Evolutionary conservation across 2,888 invertebrate species (phyloP).

Genomic region (Nomada hirtipes): DNA sequence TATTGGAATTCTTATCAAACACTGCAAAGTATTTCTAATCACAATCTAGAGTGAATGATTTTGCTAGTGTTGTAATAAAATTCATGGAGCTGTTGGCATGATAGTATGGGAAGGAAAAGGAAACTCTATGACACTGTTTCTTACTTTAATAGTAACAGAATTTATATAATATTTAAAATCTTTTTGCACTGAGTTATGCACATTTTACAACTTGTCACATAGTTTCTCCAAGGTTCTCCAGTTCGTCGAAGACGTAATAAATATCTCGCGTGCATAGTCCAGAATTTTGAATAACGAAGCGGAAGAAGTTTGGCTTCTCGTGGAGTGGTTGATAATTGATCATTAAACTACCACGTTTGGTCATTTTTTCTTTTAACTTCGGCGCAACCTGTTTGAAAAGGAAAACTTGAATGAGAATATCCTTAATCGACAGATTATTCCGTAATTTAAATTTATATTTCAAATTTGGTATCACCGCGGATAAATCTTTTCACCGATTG

Average conservation of each 20-base stretch:
- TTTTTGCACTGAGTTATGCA: background rate
- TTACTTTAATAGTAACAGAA: background rate
- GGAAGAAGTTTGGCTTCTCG: conserved; percentile 88
- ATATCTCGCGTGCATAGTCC: conserved; percentile 86
- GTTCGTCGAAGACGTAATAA: conserved; percentile 87
- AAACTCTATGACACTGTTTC: background rate
- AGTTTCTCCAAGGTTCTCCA: conserved; percentile 85
- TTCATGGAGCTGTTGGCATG: background rate
- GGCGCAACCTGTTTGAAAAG: conserved; percentile 86
- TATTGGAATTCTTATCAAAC: background rate
- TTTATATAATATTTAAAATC: background rate
- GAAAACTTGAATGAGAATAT: background rate
- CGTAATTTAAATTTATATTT: background rate
- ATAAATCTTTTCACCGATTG: background rate
- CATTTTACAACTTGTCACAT: conserved; percentile 21
- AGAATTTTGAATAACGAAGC: conserved; percentile 88
- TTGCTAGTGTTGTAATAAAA: background rate
- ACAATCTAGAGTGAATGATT: background rate
- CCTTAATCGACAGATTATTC: background rate
- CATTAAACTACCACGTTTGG: conserved; percentile 88
- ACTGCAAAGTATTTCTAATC: background rate
- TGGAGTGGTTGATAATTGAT: conserved; percentile 88
- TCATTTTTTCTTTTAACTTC: conserved; percentile 88
- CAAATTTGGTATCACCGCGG: no score
- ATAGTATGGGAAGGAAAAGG: background rate